Base-by-base conservation (phyloP, 92 coral and sea anemone species). In the Palythoa caribaeorum region DNA sequence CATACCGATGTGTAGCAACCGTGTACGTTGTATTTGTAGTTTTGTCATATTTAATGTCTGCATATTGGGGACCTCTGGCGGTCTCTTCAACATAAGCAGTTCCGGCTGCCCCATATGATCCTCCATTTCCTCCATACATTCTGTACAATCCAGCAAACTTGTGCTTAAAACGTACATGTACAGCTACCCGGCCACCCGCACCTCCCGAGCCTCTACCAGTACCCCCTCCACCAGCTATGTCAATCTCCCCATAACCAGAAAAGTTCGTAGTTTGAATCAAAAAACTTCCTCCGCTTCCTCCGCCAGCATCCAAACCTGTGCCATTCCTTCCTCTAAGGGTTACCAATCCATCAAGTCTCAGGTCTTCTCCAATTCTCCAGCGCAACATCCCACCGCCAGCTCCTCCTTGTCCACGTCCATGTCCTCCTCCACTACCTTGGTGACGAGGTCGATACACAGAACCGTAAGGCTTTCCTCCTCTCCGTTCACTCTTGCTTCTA, bases 11-110 rank as follows among this genome's bases (percentile, higher is more conserved):
- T 65, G 94, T 89, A 14, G 94, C 89, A 14, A 87, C 92, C 59
- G 59, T 83, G 44, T 79, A 65, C 12, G 91, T 78, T 17, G 87
- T 76, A 79, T 92, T 92, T 57, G 92, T 92, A 53, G 38, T 40
- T 75, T 81, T 92, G 88, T 89, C 88, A 38, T 92, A 92, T 77
- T 92, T 92, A 48, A 92, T 87, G 44, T 88, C 89, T 19, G 94
- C 92, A 79, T 92, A 92, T 78, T 92, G 94, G 3, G 94, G 94
- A 38, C 94, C 94, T 63, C 94, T 89, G 39, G 94, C 90, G 20
- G 92, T 89, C 77, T 92, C 94, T 87, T 92, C 94, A 9, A 92
- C 91, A 85, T 89, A 92, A 1, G 88, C 89, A 15, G 94, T 92
- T 69, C 94, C 94, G 3, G 94, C 94, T 51, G 94, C 92, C 17